These are phyloP conservation scores for Cremastobaeus sp. DNA, from an alignment of 2,888 invertebrate species.

Conservation along the genomic window DNA sequence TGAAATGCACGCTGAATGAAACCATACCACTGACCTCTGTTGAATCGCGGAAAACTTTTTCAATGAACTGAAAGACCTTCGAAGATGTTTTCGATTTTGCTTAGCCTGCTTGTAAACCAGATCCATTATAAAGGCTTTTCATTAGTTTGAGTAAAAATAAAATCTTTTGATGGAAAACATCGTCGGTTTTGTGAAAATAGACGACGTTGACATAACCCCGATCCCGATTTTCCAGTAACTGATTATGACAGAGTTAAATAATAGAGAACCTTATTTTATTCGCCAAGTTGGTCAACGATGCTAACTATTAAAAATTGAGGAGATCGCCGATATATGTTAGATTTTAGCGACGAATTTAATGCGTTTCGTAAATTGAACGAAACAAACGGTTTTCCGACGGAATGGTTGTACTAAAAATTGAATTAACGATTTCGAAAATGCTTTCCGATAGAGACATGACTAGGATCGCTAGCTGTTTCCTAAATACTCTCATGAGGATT, in stretches of 20 bases:
- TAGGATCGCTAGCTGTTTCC: constrained; percentile 32
- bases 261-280: too few species aligned
- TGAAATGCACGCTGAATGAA: constrained; percentile 24
- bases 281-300: too few species aligned
- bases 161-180: too few species aligned
- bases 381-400: constrained; percentile 2
- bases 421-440: constrained; percentile 23
- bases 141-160: neutral
- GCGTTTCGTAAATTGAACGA: constrained; percentile 10
- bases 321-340: too few species aligned
- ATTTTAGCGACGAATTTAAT: neutral
- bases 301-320: too few species aligned
- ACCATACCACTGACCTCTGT: constrained; percentile 12
- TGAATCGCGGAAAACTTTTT: constrained; percentile 13
- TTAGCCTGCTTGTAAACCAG: constrained; percentile 2
- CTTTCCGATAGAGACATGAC: constrained; percentile 19
- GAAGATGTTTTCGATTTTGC: constrained; percentile 15
- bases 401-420: constrained; percentile 15
- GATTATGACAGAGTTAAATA: too few species aligned
- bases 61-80: constrained; percentile 16
- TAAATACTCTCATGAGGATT: constrained; percentile 42
- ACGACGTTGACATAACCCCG: too few species aligned
- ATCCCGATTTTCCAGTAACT: too few species aligned
- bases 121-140: constrained; percentile 10
- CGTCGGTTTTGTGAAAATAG: too few species aligned